phyloP scores from a whole-genome alignment of 1,140 invertebrate species.

The Eumaeus atala region DNA sequence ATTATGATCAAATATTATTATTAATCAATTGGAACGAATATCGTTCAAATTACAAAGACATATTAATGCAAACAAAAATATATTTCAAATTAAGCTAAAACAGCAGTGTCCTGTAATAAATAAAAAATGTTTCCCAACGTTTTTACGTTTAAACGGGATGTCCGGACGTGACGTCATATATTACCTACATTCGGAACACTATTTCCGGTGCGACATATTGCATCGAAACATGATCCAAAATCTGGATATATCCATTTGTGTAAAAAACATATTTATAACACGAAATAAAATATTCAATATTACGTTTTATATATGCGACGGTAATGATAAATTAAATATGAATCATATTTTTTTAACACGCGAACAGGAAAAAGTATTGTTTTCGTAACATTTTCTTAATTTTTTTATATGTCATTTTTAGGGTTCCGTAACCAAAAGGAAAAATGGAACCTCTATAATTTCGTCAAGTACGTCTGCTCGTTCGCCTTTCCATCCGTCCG shows the following conservation, averaged over 20 bases:
- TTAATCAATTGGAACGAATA: too few relatives aligned
- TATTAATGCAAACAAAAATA: too few relatives aligned
- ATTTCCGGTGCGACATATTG: conserved; percentile 32
- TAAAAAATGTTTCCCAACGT: conserved; percentile 8
- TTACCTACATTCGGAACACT: conserved; percentile 27
- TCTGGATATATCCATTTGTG: conserved; percentile 15
- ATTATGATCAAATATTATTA: too few relatives aligned
- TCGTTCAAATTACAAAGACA: too few relatives aligned
- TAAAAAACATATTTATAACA: conserved; percentile 13
- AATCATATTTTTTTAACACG: not conserved
- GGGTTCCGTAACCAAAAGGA: not conserved
- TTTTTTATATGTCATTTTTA: not conserved
- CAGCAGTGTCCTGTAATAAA: conserved; percentile 1
- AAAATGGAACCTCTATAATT: too few relatives aligned
- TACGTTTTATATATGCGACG: not conserved
- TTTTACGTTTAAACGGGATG: conserved; percentile 19
- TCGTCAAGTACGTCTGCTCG: too few relatives aligned
- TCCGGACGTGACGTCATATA: conserved; percentile 23
- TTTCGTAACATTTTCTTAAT: too few relatives aligned
- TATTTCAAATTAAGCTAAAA: not conserved
- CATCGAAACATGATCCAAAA: conserved; percentile 24
- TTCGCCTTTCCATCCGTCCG: too few relatives aligned
- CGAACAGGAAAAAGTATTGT: too few relatives aligned
- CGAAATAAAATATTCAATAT: conserved; percentile 5
- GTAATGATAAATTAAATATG: not conserved